Conservation (phyloP, 2,888 invertebrate species). For the Xanthorhoe spadicearia region DNA sequence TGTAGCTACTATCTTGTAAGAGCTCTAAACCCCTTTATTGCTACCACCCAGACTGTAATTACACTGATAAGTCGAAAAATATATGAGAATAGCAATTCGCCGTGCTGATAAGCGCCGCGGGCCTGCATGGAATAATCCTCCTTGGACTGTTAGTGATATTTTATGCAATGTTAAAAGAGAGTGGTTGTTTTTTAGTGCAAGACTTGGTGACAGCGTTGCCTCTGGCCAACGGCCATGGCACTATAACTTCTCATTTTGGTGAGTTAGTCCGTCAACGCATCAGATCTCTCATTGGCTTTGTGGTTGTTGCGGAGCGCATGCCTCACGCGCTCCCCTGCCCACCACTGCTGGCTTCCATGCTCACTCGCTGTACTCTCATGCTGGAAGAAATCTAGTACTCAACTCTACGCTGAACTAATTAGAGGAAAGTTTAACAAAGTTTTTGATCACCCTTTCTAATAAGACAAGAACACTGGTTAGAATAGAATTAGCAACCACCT, state of each 20-base stretch:
- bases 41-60: constrained; percentile 49
- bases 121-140: constrained; percentile 42
- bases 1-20: constrained; percentile 46
- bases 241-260: constrained; percentile 84
- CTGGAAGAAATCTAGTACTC: constrained; percentile 19
- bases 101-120: constrained; percentile 58
- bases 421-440: constrained; percentile 28
- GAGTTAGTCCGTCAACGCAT: constrained; percentile 80
- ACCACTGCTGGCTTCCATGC: constrained; percentile 55
- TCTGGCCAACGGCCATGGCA: constrained; percentile 84
- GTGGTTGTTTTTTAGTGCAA: constrained; percentile 85
- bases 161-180: constrained; percentile 80
- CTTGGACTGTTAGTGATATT: constrained; percentile 55
- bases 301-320: constrained; percentile 81
- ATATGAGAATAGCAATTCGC: constrained; percentile 50
- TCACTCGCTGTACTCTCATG: constrained; percentile 5
- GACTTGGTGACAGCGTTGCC: constrained; percentile 85
- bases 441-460: constrained; percentile 31
- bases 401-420: constrained; percentile 24
- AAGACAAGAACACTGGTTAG: constrained; percentile 5
- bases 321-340: constrained; percentile 67
- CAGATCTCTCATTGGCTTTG: constrained; percentile 76
- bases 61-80: constrained; percentile 54
- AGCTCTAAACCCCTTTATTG: constrained; percentile 49
- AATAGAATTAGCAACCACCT: too few species aligned